phyloP scores from a whole-genome alignment of 2,113 vertebrate genomes.

The Amazona guildingii region DNA sequence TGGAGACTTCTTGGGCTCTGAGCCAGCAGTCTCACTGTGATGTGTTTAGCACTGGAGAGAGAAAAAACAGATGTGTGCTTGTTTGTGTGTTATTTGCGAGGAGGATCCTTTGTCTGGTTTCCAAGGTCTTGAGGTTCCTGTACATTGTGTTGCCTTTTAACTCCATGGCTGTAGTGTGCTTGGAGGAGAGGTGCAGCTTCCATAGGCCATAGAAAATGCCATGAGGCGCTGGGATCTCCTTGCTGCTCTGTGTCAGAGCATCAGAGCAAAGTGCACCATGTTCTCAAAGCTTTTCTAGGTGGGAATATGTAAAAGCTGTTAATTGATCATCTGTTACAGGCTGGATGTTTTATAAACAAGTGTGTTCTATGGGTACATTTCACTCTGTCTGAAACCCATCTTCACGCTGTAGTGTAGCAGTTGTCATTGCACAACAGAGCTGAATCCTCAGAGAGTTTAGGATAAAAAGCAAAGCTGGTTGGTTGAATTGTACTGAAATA shows the following conservation, averaged over 20 bases:
- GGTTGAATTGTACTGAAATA: background rate
- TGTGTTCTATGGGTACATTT: background rate
- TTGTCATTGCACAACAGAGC: background rate
- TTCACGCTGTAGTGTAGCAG: background rate
- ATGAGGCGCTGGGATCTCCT: fast-evolving
- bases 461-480: background rate
- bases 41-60: background rate
- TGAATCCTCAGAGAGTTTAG: background rate
- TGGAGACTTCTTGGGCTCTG: background rate
- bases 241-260: fast-evolving
- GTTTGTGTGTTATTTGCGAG: background rate
- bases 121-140: background rate
- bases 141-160: background rate
- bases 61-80: slow-evolving; percentile 23
- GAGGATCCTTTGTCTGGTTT: slow-evolving; percentile 3
- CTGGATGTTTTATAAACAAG: background rate
- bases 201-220: background rate
- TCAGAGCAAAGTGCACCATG: background rate
- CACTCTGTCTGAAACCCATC: background rate
- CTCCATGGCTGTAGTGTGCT: background rate
- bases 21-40: background rate
- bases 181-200: background rate
- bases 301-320: background rate
- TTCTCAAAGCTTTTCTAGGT: background rate
- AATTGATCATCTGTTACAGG: background rate